These are phyloP conservation scores for Cyphomyrmex costatus DNA, from an alignment of 1,140 invertebrate genomes.

Conservation along the genomic window DNA sequence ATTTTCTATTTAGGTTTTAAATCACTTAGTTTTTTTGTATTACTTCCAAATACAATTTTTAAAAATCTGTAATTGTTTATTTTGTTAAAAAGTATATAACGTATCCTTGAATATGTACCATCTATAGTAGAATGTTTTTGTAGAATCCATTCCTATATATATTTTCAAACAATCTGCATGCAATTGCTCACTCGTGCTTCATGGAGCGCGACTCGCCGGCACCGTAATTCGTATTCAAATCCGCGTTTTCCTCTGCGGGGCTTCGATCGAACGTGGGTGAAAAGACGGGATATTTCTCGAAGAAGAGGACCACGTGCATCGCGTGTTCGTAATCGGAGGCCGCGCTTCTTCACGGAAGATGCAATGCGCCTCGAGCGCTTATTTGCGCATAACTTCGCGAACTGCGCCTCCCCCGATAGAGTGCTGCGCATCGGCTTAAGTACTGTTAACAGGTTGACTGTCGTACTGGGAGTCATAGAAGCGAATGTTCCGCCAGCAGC, in stretches of 20 bases:
- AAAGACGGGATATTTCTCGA: conserved; percentile 69
- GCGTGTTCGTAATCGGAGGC: conserved; percentile 66
- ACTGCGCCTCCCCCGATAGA: conserved; percentile 59
- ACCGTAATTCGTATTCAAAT: conserved; percentile 53
- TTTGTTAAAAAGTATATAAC: no score
- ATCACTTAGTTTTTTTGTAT: no score
- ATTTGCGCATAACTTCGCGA: conserved; percentile 75
- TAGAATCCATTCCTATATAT: not conserved
- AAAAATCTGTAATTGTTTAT: no score
- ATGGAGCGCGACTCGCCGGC: conserved; percentile 9
- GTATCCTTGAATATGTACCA: not conserved
- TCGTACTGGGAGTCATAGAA: conserved; percentile 51
- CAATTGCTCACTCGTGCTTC: conserved; percentile 38
- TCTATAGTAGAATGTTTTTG: not conserved
- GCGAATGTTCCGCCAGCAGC: conserved; percentile 37
- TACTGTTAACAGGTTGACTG: conserved; percentile 59
- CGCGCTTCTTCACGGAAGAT: conserved; percentile 46
- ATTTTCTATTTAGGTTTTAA: no score
- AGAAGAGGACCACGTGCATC: conserved; percentile 72
- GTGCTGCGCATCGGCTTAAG: conserved; percentile 16
- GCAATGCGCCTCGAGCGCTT: conserved; percentile 67
- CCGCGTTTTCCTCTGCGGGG: conserved; percentile 55
- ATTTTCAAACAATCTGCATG: not conserved
- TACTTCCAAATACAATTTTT: no score
- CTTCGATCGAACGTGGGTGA: conserved; percentile 65